Conservation (phyloP, 1,140 invertebrate species). For the Leptopilina boulardi region DNA sequence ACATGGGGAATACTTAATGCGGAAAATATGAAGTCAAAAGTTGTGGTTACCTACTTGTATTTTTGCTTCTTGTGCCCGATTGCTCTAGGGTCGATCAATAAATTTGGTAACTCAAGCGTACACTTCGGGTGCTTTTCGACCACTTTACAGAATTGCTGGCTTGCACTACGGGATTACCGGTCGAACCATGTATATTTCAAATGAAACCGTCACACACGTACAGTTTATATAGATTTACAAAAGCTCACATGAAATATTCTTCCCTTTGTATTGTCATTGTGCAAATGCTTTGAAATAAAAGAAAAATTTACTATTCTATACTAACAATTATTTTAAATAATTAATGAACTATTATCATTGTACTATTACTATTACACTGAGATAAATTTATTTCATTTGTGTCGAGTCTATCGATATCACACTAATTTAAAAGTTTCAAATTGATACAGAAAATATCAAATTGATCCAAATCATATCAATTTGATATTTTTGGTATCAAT, state of each 20-base stretch:
- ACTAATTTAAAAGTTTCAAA: too few species aligned
- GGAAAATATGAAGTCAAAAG: constrained; percentile 2
- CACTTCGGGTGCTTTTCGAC: constrained; percentile 42
- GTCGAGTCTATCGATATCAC: too few species aligned
- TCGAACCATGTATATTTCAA: constrained; percentile 11
- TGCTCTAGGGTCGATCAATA: constrained; percentile 5
- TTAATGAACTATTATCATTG: too few species aligned
- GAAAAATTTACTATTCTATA: neutral
- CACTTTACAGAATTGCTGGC: constrained; percentile 47
- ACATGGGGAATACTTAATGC: neutral
- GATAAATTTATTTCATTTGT: too few species aligned
- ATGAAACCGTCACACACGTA: constrained; percentile 40
- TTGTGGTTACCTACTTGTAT: constrained; percentile 22
- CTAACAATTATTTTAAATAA: too few species aligned
- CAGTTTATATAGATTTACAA: constrained; percentile 40
- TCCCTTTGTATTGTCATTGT: constrained; percentile 24
- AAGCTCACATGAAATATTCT: constrained; percentile 42
- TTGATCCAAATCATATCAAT: too few species aligned
- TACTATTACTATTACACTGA: too few species aligned
- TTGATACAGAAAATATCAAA: too few species aligned
- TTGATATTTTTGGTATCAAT: too few species aligned
- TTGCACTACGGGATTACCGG: constrained; percentile 48
- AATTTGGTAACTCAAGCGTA: constrained; percentile 35
- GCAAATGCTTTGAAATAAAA: neutral
- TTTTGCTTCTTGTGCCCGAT: constrained; percentile 4